Conservation (phyloP, 2,113 vertebrate species). For the Brachionichthys hirsutus region DNA sequence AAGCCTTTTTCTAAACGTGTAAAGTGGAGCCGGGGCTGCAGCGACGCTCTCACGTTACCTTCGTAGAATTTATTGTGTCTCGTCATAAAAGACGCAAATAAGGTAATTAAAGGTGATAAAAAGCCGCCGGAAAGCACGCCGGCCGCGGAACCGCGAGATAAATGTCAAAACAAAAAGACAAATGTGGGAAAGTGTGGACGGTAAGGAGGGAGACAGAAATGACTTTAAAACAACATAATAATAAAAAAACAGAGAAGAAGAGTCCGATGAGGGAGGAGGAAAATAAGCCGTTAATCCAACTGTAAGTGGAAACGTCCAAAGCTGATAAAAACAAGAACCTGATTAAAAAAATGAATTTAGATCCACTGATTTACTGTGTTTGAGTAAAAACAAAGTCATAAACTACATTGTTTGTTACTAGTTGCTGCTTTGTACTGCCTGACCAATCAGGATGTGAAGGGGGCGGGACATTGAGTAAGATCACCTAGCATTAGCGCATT, state of each 20-base stretch:
- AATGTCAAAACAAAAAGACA: constrained; percentile 13
- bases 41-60: constrained; percentile 3
- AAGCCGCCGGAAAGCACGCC: constrained; percentile 8
- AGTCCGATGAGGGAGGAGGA: background rate
- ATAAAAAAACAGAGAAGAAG: background rate
- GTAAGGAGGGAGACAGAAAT: constrained; percentile 1
- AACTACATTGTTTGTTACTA: too few species aligned
- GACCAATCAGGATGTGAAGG: too few species aligned
- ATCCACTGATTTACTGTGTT: too few species aligned
- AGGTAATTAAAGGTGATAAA: constrained; percentile 52
- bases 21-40: constrained; percentile 2
- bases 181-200: background rate
- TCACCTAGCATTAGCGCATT: too few species aligned
- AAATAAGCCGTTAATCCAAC: too few species aligned
- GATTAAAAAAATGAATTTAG: too few species aligned
- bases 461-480: too few species aligned
- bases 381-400: too few species aligned
- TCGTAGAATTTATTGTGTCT: constrained; percentile 6
- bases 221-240: constrained; percentile 2
- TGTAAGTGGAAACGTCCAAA: too few species aligned
- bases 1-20: constrained; percentile 13
- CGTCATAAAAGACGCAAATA: background rate
- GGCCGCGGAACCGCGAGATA: constrained; percentile 17
- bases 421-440: too few species aligned
- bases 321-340: too few species aligned